Evolutionary conservation across 1,140 invertebrate genomes (phyloP).

Genomic region (Teleogryllus occipitalis): DNA sequence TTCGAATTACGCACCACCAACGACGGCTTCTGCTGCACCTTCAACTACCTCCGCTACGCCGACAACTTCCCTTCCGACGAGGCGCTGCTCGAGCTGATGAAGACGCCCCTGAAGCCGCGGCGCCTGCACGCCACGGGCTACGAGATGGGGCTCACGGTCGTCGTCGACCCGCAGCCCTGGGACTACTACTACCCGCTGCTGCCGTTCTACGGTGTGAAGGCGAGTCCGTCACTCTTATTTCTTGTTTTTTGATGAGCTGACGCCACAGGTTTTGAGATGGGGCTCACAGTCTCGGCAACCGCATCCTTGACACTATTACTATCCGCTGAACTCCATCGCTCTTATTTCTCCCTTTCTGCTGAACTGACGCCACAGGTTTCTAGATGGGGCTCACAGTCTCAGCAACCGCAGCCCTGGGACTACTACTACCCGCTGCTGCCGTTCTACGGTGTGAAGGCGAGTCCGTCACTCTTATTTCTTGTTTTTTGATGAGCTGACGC

Average conservation of each 20-base stretch:
- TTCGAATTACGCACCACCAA: slow-evolving; percentile 41
- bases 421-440: slow-evolving; percentile 38
- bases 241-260: no score
- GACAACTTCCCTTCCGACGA: slow-evolving; percentile 16
- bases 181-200: slow-evolving; percentile 42
- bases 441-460: slow-evolving; percentile 16
- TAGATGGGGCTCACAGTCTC: no score
- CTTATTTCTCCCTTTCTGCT: no score
- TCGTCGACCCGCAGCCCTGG: slow-evolving; percentile 37
- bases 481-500: no score
- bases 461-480: no score
- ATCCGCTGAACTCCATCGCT: no score
- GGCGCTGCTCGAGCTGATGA: background rate
- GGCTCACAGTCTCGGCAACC: no score
- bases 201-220: slow-evolving; percentile 15
- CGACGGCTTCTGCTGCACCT: slow-evolving; percentile 48
- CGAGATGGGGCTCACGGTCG: slow-evolving; percentile 36
- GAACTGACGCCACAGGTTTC: no score
- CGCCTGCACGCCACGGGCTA: slow-evolving; percentile 25
- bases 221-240: background rate
- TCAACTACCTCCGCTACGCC: slow-evolving; percentile 39
- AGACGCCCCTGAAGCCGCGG: no score
- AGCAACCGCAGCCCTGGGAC: no score
- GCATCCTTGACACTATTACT: no score
- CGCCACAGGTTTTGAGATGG: no score